Evolutionary conservation across 2,888 invertebrate genomes (phyloP).

Genomic region (Bombyx huttoni): DNA sequence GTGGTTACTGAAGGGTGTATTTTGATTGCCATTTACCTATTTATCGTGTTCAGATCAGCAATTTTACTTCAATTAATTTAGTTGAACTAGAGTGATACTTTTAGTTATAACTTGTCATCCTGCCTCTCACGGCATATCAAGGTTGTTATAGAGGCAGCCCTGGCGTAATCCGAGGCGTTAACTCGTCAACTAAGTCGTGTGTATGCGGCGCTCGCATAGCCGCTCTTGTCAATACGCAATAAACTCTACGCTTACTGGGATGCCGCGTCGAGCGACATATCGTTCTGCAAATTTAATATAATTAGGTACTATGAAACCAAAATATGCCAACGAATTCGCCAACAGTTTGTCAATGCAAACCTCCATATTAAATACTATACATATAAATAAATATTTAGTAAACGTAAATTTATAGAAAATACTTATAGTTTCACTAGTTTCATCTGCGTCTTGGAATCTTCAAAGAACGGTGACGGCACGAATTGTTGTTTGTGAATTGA

Average conservation of each 20-base stretch:
- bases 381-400: no score
- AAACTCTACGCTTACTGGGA: conserved; percentile 16
- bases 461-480: no score
- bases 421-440: no score
- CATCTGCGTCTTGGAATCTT: no score
- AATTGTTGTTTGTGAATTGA: no score
- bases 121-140: conserved; percentile 3
- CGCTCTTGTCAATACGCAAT: conserved; percentile 48
- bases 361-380: no score
- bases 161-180: conserved; percentile 15
- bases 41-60: no score
- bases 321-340: background rate
- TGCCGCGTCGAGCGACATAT: conserved; percentile 12
- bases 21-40: no score
- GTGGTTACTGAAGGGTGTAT: no score
- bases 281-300: background rate
- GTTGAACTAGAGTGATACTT: background rate
- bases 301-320: background rate
- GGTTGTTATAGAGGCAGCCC: conserved; percentile 14
- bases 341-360: no score
- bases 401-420: no score
- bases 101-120: background rate
- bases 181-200: conserved; percentile 44
- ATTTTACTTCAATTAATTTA: background rate
- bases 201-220: conserved; percentile 38